These are phyloP conservation scores for Hydractinia symbiolongicarpus DNA, from an alignment of 30 jellyfish, hydroid and myxozoan species.

Conservation along the genomic window DNA sequence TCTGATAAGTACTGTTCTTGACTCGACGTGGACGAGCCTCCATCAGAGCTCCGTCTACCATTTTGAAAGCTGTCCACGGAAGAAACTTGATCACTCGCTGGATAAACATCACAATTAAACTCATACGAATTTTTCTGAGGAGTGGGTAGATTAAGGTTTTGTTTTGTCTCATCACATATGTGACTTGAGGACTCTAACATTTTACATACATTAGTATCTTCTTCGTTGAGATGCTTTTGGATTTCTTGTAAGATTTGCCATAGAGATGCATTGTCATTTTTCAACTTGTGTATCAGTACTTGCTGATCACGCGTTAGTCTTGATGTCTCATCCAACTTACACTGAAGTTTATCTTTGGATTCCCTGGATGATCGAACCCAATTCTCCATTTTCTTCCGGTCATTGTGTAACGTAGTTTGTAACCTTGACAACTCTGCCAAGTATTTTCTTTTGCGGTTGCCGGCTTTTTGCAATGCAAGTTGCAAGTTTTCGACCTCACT, in stretches of 20 bases:
- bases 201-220: background rate
- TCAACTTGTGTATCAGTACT: conserved; percentile 26
- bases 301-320: conserved; percentile 48
- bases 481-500: conserved; percentile 32
- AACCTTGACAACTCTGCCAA: conserved; percentile 36
- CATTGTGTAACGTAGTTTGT: conserved; percentile 36
- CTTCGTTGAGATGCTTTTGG: conserved; percentile 24
- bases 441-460: conserved; percentile 31
- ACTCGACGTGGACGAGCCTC: conserved; percentile 24
- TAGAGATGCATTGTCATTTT: conserved; percentile 30
- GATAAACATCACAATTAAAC: background rate
- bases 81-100: conserved; percentile 13
- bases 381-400: conserved; percentile 35
- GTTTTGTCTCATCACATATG: conserved; percentile 1
- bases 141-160: background rate
- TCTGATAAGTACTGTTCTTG: conserved; percentile 46
- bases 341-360: background rate
- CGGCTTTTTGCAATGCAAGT: conserved; percentile 33
- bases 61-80: background rate
- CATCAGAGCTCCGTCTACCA: background rate
- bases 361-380: conserved; percentile 33
- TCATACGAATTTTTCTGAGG: background rate
- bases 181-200: background rate
- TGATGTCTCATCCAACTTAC: conserved; percentile 12
- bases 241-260: conserved; percentile 43